Percentiles rank a stretch among this genome's conserved stretches.
These are phyloP conservation scores for Phengaris alcon DNA, from an alignment of 2,888 invertebrate genomes.

Conservation along the genomic window DNA sequence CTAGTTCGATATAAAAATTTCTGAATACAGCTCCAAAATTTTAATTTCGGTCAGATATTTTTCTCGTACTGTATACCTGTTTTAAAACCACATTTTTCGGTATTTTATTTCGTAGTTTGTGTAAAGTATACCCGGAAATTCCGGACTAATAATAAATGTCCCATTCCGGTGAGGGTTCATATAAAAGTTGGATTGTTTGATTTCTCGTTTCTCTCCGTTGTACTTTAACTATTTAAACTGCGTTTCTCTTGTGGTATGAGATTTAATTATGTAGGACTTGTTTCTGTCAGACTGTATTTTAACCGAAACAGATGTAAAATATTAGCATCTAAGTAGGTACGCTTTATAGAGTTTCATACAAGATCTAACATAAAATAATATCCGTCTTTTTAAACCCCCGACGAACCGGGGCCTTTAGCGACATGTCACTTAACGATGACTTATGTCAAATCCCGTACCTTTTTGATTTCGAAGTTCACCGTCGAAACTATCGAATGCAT, in stretches of 20 bases:
- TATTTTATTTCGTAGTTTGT: conserved; percentile 10
- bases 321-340: too few relatives aligned
- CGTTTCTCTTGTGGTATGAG: not conserved
- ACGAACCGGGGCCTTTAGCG: too few relatives aligned
- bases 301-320: not conserved
- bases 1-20: not conserved
- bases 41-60: not conserved
- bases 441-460: too few relatives aligned
- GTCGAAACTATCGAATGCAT: too few relatives aligned
- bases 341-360: too few relatives aligned
- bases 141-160: conserved; percentile 7
- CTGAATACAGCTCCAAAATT: not conserved
- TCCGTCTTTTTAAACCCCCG: too few relatives aligned
- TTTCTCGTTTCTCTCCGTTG: not conserved
- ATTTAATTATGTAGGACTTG: not conserved
- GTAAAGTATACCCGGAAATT: not conserved
- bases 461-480: too few relatives aligned
- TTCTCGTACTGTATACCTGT: not conserved
- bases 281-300: not conserved
- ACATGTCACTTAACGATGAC: too few relatives aligned
- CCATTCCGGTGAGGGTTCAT: not conserved
- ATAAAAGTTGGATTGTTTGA: not conserved
- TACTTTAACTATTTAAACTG: not conserved
- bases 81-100: conserved; percentile 2
- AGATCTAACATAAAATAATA: too few relatives aligned